phyloP scores from a whole-genome alignment of 92 coral and sea anemone species.

The Pocillopora grandis region DNA sequence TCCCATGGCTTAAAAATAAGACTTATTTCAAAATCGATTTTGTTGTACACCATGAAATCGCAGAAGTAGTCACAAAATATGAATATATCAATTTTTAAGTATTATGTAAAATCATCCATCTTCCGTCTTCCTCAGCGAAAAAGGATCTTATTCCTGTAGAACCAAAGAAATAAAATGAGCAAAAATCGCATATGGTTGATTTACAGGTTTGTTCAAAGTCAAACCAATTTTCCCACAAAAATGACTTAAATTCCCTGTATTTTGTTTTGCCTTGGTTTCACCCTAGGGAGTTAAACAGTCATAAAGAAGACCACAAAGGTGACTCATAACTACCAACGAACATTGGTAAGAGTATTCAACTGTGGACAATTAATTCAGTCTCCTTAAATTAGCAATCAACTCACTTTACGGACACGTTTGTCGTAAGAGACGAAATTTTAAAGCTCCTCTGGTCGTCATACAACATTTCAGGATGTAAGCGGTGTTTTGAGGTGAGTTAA shows the following conservation, averaged over 20 bases:
- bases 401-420: neutral
- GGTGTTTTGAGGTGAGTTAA: constrained; percentile 16
- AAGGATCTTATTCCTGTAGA: neutral
- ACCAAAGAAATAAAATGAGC: neutral
- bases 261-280: neutral
- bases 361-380: constrained; percentile 35
- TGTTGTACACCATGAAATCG: too few species aligned
- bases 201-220: neutral
- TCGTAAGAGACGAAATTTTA: neutral
- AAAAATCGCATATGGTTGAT: neutral
- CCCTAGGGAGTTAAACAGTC: constrained; percentile 20
- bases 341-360: neutral
- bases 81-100: too few species aligned
- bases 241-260: neutral
- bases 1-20: too few species aligned
- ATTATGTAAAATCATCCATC: too few species aligned
- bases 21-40: too few species aligned
- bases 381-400: neutral
- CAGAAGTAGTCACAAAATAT: too few species aligned
- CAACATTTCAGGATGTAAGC: neutral
- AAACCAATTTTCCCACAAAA: neutral
- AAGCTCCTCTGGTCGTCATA: neutral
- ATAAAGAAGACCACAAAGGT: neutral
- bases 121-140: neutral
- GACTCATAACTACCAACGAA: neutral